A percentile compares a stretch with the other conserved stretches of the same genome.
Evolutionary conservation across 1,140 invertebrate species (phyloP).

Genomic region (Geopemphigus sp.): DNA sequence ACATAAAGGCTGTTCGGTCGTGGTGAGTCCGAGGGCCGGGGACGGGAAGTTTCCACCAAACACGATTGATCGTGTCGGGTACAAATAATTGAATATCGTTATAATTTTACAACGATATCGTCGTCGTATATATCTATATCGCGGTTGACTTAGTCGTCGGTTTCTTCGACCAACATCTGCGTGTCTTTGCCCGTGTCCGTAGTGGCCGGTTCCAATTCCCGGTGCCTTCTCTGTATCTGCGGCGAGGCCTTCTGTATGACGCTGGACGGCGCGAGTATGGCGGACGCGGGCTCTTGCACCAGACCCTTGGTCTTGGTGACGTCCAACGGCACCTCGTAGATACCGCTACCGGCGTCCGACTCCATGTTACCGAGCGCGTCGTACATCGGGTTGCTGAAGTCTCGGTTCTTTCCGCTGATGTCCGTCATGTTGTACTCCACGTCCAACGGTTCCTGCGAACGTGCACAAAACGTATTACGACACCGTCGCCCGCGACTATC

Average conservation of each 20-base stretch:
- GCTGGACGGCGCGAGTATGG: constrained; percentile 76
- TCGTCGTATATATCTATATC: no score
- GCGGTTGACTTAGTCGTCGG: constrained; percentile 43
- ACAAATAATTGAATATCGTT: no score
- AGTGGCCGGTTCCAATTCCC: constrained; percentile 76
- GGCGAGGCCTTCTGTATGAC: constrained; percentile 73
- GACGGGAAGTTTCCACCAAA: no score
- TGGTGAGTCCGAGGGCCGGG: no score
- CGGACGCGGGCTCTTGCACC: constrained; percentile 62
- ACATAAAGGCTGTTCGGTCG: no score
- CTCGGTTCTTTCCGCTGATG: constrained; percentile 71
- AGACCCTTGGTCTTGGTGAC: constrained; percentile 60
- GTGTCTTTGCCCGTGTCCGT: constrained; percentile 90
- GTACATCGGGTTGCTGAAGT: constrained; percentile 96
- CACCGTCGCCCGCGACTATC: no score
- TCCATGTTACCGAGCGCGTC: constrained; percentile 72
- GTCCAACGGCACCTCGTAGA: constrained; percentile 77
- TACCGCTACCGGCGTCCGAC: constrained; percentile 63
- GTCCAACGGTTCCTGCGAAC: constrained; percentile 64
- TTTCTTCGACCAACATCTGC: constrained; percentile 80
- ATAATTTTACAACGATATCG: no score
- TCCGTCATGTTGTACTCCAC: constrained; percentile 73
- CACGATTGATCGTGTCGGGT: no score
- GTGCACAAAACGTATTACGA: background rate
- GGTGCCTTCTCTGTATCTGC: constrained; percentile 68